Base-by-base conservation (phyloP, 1,140 invertebrate genomes). In the Drosophila bocqueti region DNA sequence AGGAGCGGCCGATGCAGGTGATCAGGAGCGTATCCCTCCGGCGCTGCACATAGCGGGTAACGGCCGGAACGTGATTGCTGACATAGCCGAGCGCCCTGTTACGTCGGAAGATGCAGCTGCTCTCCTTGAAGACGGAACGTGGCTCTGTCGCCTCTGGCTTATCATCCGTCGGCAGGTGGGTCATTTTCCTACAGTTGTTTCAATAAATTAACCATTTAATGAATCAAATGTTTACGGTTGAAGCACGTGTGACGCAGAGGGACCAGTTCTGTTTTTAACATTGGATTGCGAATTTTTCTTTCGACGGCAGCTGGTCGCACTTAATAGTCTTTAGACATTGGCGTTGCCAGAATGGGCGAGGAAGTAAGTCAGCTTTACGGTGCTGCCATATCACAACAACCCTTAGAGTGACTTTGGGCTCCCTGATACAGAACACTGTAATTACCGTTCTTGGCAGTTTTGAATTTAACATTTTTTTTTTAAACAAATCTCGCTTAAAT, bases 81-180 rank as follows among this genome's bases (percentile, higher is more conserved):
- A 99, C 97, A 94, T 97, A 97, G 81, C 98, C 98, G 79, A 99
- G 93, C 29, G 97, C 96, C 69, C 97, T 95, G 92, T 96, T 97
- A 8, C 96, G 96, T 8, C 94, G 90, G 93, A 98, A 99, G 93
- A 99, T 96, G 93, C 95, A 95, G 93, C 97, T 97, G 59, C 93
- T 91, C 61, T 91, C 78, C 54, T 62, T 90, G 9, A 85, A 54
- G 16, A 80, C 38, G 15, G 68, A 78, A 0, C 63, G 61, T 7
- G 59, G 50, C 36, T 62, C 50, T 5, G 76, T 42, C 4, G 79
- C 38, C 13, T 68, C 15, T 2, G 15, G 50, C 9, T 79, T 52
- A 34, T 79, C 71, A 10, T 36, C 72, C 13, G 43, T 21, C 7
- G 34, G 18, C 47, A 76, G 26, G 65, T 86, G 76, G 21, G 84